phyloP scores from a whole-genome alignment of 2,113 vertebrate genomes.

The Neomonachus schauinslandi region DNA sequence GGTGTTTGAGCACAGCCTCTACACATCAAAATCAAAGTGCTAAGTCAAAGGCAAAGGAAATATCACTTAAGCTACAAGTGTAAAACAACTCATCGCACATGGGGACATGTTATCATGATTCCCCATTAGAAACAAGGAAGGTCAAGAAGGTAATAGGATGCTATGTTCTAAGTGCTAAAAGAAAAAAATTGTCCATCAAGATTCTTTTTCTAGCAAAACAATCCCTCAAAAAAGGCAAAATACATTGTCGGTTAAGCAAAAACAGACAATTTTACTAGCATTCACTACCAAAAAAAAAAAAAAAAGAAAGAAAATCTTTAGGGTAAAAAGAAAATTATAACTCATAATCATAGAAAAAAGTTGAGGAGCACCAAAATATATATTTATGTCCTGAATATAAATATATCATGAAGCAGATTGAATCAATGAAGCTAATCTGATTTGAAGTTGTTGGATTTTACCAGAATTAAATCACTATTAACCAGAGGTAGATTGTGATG shows the following conservation, averaged over 20 bases:
- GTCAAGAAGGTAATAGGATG: background rate
- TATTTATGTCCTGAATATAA: background rate
- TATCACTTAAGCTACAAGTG: background rate
- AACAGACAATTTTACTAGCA: background rate
- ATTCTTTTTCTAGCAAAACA: background rate
- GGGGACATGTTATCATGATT: background rate
- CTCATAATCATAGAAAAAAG: background rate
- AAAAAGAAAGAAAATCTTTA: background rate
- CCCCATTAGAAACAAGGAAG: background rate
- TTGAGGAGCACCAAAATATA: background rate
- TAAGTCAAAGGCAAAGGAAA: background rate
- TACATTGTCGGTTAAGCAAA: background rate
- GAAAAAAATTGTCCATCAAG: background rate
- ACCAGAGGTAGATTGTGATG: background rate
- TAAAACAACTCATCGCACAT: background rate
- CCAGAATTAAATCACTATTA: background rate
- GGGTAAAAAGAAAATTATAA: background rate
- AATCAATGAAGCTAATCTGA: background rate
- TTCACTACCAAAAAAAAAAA: background rate
- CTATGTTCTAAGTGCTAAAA: background rate
- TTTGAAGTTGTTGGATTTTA: background rate
- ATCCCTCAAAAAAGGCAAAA: background rate
- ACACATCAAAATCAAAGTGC: background rate
- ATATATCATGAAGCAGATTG: background rate
- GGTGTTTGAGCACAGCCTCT: background rate